Percentiles rank a stretch among this genome's conserved stretches.
Conservation (phyloP, 37 sponge, comb jelly and placozoan genomes). For the Mnemiopsis leidyi region DNA sequence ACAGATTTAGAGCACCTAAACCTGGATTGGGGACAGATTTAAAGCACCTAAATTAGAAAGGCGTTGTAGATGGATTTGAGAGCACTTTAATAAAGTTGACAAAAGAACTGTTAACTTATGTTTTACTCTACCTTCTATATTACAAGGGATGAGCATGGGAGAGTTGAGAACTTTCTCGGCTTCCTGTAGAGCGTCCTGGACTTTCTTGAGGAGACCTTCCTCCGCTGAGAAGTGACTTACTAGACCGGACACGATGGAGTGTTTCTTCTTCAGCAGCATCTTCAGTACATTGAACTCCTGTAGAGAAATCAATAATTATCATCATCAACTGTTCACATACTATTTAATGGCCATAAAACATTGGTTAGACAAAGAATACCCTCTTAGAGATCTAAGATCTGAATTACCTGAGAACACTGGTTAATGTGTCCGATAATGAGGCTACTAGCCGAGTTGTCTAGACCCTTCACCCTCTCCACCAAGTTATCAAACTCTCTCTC, state of each 20-base stretch:
- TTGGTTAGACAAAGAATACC: background rate
- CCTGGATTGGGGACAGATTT: too few species aligned
- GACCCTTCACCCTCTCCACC: constrained; percentile 10
- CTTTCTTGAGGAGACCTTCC: background rate
- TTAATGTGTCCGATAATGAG: background rate
- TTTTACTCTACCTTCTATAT: constrained; percentile 20
- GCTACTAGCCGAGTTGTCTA: background rate
- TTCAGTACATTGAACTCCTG: constrained; percentile 8
- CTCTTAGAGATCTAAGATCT: too few species aligned
- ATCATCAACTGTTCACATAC: background rate
- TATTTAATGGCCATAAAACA: background rate
- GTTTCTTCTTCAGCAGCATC: background rate
- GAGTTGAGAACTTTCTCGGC: constrained; percentile 20
- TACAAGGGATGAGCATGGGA: constrained; percentile 56
- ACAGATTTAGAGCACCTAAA: too few species aligned
- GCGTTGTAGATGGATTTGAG: too few species aligned
- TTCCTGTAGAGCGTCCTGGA: background rate
- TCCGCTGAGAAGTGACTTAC: constrained; percentile 5
- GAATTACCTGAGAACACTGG: background rate
- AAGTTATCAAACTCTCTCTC: background rate
- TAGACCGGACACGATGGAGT: background rate
- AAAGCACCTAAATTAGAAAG: too few species aligned
- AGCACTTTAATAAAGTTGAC: too few species aligned
- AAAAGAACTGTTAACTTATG: too few species aligned
- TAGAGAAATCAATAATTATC: background rate